These are phyloP conservation scores for Athene cunicularia DNA, from an alignment of 2,113 vertebrate species.

Conservation along the genomic window DNA sequence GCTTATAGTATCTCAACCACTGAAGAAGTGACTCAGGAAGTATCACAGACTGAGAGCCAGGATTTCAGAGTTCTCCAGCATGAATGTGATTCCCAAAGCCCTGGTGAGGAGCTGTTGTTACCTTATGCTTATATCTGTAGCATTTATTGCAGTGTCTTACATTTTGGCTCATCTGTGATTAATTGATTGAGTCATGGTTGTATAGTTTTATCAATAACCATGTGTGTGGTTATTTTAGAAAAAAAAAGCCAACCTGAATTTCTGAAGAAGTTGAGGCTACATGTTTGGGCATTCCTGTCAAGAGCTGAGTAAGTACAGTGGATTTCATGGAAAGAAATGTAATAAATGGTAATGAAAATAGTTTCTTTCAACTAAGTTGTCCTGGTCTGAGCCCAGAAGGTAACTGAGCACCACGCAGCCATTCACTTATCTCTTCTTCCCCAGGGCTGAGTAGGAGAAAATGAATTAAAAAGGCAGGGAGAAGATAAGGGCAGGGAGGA, in stretches of 20 bases:
- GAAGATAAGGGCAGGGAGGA: too few species aligned
- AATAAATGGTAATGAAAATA: not conserved
- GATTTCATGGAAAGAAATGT: not conserved
- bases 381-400: too few species aligned
- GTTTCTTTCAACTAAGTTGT: not conserved
- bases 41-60: not conserved
- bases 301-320: constrained; percentile 33
- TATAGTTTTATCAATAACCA: not conserved
- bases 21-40: not conserved
- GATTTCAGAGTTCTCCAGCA: not conserved
- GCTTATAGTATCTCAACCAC: not conserved
- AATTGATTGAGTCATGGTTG: not conserved
- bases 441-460: too few species aligned
- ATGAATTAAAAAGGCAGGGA: too few species aligned
- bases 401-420: too few species aligned
- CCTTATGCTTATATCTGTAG: not conserved
- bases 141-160: not conserved
- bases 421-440: too few species aligned
- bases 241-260: not conserved
- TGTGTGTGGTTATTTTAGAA: constrained; percentile 21
- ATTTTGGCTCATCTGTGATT: not conserved
- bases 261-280: not conserved
- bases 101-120: not conserved
- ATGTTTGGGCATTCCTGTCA: not conserved
- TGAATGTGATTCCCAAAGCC: not conserved